Percentiles rank a stretch among this genome's conserved stretches.
Evolutionary conservation across 2,797 vertebrate species (phyloP).

Genomic region (Chelon auratus): DNA sequence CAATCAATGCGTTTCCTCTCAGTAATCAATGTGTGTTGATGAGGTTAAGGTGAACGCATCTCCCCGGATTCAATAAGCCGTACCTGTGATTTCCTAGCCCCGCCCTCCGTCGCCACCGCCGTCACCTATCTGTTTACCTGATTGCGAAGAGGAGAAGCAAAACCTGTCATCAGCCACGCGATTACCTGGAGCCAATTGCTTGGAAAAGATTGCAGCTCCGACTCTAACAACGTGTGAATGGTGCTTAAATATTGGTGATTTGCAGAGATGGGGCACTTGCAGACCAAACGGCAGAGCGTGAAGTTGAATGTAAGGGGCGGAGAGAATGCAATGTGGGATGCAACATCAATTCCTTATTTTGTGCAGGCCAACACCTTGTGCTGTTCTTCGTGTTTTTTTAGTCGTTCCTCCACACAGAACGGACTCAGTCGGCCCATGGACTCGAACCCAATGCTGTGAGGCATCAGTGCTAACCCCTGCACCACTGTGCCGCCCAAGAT

Average conservation of each 20-base stretch:
- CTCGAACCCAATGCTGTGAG: too few relatives aligned
- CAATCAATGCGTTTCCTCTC: slow-evolving; percentile 36
- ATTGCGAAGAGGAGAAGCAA: slow-evolving; percentile 6
- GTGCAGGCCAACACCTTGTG: not conserved
- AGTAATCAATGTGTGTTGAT: slow-evolving; percentile 53
- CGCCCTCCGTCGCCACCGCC: not conserved
- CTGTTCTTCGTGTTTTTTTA: too few relatives aligned
- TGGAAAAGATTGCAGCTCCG: not conserved
- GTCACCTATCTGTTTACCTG: not conserved
- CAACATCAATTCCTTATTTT: not conserved
- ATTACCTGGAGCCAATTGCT: not conserved
- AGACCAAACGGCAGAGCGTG: not conserved
- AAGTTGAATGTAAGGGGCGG: not conserved
- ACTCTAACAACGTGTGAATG: not conserved
- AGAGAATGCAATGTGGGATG: not conserved
- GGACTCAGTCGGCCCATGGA: too few relatives aligned
- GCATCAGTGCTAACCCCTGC: not conserved
- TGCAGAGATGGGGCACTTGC: not conserved
- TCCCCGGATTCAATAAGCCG: slow-evolving; percentile 23
- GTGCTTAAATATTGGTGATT: not conserved
- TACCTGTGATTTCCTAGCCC: slow-evolving; percentile 9
- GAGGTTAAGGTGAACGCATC: slow-evolving; percentile 32
- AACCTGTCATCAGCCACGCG: slow-evolving; percentile 28
- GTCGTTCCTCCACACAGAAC: too few relatives aligned
- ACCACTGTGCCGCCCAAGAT: not conserved